Base-by-base conservation (phyloP, 2,797 vertebrate genomes). In the Mionectes olivaceus region DNA sequence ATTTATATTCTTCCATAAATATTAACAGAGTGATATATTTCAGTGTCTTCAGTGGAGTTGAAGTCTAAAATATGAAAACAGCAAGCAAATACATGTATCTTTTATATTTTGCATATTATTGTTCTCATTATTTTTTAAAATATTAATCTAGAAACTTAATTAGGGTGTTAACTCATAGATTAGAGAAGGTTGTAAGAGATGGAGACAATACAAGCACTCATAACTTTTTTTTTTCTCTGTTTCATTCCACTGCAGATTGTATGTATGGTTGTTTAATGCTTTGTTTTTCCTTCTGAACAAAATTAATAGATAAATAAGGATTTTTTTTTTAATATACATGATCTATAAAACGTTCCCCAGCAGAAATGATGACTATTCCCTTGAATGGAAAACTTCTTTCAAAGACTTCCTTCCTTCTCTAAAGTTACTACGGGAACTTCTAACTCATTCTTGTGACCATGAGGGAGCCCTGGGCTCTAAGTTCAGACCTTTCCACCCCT, bases 111-210 rank as follows among this genome's bases (percentile, higher is more conserved):
- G 16, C 2, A 1, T 59, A 28, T 63, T 88, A 81, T 69, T 83
- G 50, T 59, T 81, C 53, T 81, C 59, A 68, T 85, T 83, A 81
- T 60, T 95, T 90, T 86, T 60, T 5, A 47, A 86, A 93, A 65
- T 83, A 73, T 78, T 92, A 76, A 92, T 94, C 69, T 76, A 76
- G 87, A 91, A 92, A 44, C 50, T 77, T 93, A 92, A 95, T 93
- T 83, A 87, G 83, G 79, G 47, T 94, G 82, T 79, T 96, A 94
- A 93, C 86, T 92, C 88, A 92, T 67, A 82, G 80, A 63, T 49
- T 90, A 74, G 81, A 73, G 78, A 67, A 57, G 46, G 47, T 68
- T 76, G 19, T 88, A 84, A 73, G 56, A 90, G 32, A 74, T 39
- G 19, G 25, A 84, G 59, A 47, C 52, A 91, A 83, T 71, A 74